A percentile compares a stretch with the other conserved stretches of the same genome.
Evolutionary conservation across 2,888 invertebrate species (phyloP).

Genomic region (Nomada flava): DNA sequence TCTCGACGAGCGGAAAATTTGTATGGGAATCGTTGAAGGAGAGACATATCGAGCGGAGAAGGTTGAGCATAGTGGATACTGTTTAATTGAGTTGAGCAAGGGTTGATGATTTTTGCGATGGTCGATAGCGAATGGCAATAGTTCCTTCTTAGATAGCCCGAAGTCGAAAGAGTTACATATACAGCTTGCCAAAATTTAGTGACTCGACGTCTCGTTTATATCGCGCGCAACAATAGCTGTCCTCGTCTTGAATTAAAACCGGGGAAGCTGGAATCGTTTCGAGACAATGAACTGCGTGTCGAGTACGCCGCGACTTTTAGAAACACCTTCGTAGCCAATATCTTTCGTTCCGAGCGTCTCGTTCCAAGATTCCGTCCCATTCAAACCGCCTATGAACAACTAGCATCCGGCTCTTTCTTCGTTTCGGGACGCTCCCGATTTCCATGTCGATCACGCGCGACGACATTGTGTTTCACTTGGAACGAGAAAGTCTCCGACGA

Average conservation of each 20-base stretch:
- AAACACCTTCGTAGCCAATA: not conserved
- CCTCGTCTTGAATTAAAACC: too few species aligned
- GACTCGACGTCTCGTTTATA: too few species aligned
- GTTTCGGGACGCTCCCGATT: slow-evolving; percentile 20
- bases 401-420: slow-evolving; percentile 50
- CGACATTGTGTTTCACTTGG: not conserved
- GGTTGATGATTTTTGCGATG: too few species aligned
- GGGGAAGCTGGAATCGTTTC: too few species aligned
- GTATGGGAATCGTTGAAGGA: not conserved
- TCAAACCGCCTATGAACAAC: slow-evolving; percentile 5
- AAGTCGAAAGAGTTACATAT: too few species aligned
- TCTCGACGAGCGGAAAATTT: not conserved
- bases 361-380: slow-evolving; percentile 15
- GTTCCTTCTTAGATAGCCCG: too few species aligned
- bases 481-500: slow-evolving; percentile 28
- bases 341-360: not conserved
- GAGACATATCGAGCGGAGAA: not conserved
- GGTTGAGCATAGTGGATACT: too few species aligned
- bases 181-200: too few species aligned
- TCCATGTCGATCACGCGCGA: slow-evolving; percentile 43
- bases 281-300: too few species aligned
- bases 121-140: too few species aligned
- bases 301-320: not conserved
- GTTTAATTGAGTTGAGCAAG: not conserved
- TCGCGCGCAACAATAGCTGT: too few species aligned